Evolutionary conservation across 2,113 vertebrate genomes (phyloP), one percentile per base, ranked within the genome.

Genomic region (Oreamnos americanus): DNA sequence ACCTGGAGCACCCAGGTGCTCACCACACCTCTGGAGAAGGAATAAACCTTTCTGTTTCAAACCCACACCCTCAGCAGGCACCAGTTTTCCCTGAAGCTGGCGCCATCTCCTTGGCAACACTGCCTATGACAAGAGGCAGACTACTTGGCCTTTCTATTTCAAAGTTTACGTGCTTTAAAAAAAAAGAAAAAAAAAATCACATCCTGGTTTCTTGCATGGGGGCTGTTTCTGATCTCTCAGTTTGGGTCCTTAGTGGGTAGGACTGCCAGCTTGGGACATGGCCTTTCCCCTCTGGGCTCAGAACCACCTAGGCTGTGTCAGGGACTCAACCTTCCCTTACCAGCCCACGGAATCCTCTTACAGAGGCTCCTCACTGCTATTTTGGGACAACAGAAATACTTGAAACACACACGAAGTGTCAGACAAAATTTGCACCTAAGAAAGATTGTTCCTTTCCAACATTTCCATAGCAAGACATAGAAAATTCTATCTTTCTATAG

Each of bases 351-450:
- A 90, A 28, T 16, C 45, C 19, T 62, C 94, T 64, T 9, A 30
- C 25, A 83, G 79, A 90, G 28, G 94, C 16, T 71, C 74, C 81
- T 58, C 23, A 11, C 3, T 15, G 64, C 97, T 96, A 93, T 93
- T 93, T 49, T 33, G 62, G 93, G 87, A 93, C 67, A 84, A 78
- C 51, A 83, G 57, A 93, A 67, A 87, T 85, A 76, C 85, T 97
- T 97, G 49, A 90, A 88, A 96, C n/a, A 55, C 33, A 87, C 25
- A 79, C 14, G 47, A 97, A 93, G 87, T 87, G 92, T 79, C 90
- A 98, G 95, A 97, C 93, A 91, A 84, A 94, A 93, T 78, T 39
- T 90, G 55, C 82, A 91, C 86, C 96, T 93, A 94, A 94, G 96
- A 51, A 91, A 93, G 47, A 85, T 23, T 47, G 25, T 64, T 93